Percentiles rank a stretch among this genome's conserved stretches.
phyloP scores from a whole-genome alignment of 2,888 invertebrate species.

The Tribolium freemani region DNA sequence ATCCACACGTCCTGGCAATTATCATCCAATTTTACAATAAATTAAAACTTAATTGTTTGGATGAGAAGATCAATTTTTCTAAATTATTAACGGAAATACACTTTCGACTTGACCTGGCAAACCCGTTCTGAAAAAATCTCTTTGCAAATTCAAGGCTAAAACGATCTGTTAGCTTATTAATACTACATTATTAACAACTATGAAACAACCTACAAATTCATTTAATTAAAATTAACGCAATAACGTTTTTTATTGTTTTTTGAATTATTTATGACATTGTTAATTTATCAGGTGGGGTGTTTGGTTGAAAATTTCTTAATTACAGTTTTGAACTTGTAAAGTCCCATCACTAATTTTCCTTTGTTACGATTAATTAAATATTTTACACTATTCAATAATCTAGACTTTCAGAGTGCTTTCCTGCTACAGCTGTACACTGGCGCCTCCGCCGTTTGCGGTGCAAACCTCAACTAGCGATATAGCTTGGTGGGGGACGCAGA shows the following conservation, averaged over 20 bases:
- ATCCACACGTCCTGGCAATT: not conserved
- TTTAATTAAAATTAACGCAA: not conserved
- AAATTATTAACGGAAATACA: not conserved
- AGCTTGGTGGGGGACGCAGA: conserved; percentile 30
- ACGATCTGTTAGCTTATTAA: conserved; percentile 11
- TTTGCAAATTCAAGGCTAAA: conserved; percentile 15
- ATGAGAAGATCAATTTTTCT: not conserved
- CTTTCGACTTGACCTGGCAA: not conserved
- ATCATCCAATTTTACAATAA: not conserved
- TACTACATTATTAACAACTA: conserved; percentile 15
- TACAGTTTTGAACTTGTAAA: not conserved
- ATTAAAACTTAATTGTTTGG: not conserved
- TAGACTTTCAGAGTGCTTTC: not conserved
- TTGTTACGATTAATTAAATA: not conserved
- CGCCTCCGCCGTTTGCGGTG: conserved; percentile 32
- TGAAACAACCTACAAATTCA: not conserved
- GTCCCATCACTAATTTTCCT: not conserved
- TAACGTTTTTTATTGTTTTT: not conserved
- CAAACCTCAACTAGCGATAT: conserved; percentile 31
- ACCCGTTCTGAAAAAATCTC: not conserved
- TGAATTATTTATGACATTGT: not conserved
- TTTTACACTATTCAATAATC: not conserved
- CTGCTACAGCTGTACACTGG: conserved; percentile 37
- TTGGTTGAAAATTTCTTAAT: not conserved
- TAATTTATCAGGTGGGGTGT: not conserved